Evolutionary conservation across 2,888 invertebrate genomes (phyloP), one percentile per base, ranked within the genome.

Genomic region (Amphimallon solstitiale): DNA sequence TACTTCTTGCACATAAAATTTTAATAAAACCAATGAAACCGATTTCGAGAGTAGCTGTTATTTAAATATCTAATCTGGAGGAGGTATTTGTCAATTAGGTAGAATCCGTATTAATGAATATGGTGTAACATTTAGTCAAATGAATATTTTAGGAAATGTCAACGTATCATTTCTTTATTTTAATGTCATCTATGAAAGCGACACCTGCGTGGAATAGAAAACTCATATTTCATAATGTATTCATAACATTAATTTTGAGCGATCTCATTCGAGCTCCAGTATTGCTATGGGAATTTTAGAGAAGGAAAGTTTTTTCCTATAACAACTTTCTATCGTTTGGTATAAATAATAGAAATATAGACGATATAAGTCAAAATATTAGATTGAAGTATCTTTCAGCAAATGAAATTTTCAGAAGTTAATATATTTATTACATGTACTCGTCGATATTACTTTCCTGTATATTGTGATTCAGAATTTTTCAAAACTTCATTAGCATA

Each of bases 71-170:
- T 6, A 43, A 43, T 56, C 34, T 43, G 56, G 23, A 15, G 43
- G 43, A 54, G 38, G 21, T 38, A 38, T 54, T 54, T 38, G 37
- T 54, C 19, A 37, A 54, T 54, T 5, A 19, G 15, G 10, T 23
- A 23, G 37, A 40, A 43, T 43, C 15, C 19, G 15, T 59, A 43
- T 59, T 43, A 59, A 43, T 43, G 29, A 17, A 14, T 59, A 9
- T 59, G 38, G 43, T 59, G 56, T 29, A 59, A 59, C 45, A 43
- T 56, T 59, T 59, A 59, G 45, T 45, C 43, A 59, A 43, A 59
- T 23, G 2, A 43, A 43, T 43, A 23, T 43, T 37, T 52, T 35
- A 37, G 10, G 10, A 59, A 59, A 59, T 59, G 43, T 43, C 56
- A 59, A 43, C 29, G 54, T 12, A 6, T 38, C 54, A 19, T 7